Base-by-base conservation (phyloP, 1,140 invertebrate genomes). In the Hormaphis cornu region DNA sequence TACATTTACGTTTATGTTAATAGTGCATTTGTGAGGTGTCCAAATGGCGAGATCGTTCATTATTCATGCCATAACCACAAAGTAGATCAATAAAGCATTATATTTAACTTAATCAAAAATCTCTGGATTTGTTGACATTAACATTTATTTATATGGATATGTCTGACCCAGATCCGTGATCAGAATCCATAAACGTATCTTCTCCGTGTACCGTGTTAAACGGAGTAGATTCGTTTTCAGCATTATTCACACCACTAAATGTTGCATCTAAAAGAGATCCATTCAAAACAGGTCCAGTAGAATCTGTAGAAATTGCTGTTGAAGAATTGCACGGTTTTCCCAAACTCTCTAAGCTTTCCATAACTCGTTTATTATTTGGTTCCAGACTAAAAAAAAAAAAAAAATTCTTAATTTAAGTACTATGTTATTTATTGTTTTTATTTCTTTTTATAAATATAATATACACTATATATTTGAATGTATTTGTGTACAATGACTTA, bases 41-140 rank as follows among this genome's bases (percentile, higher is more conserved):
- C 93, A 2, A 91, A 91, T 80, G 93, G 92, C 3, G 88, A 93
- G 73, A 88, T 95, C 35, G 91, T 96, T 6, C 93, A 97, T 80
- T 93, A 91, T 77, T 91, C 88, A 1, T 96, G 93, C 78, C 76
- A 79, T 54, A 70, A 72, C 20, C 63, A 66, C 28, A 46, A 61
- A 37, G 24, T 30, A 48, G 52, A 69, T 28, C 35, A 69, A 53
- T 54, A 69, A 63, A 69, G 14, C 5, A 42, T 26, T 18, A 33
- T 18, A 48, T 14, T 35, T 35, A 16, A 46, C 20, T 18, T 40
- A n/a, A 40, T n/a, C 28, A 28, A 46, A 10, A 42, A 42, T 42
- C 26, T 40, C 12, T 18, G 16, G 6, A 24, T 59, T 42, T 0
- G 14, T 54, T 54, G 18, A 6, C 9, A 33, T 28, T 20, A 37